phyloP scores from a whole-genome alignment of 2,888 invertebrate genomes.

The Anagyrus pseudococci region DNA sequence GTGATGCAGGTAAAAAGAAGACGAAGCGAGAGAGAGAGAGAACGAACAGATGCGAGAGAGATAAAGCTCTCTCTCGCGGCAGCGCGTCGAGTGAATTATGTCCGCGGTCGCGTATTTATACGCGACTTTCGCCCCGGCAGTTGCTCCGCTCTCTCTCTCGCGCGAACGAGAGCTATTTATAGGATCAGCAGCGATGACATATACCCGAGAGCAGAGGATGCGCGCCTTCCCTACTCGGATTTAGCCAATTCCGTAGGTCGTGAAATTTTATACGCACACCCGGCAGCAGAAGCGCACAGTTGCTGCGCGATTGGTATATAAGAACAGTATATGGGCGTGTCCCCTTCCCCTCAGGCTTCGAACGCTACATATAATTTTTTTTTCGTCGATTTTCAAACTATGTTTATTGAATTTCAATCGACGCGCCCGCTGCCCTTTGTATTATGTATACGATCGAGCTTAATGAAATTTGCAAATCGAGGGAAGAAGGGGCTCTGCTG shows the following conservation, averaged over 20 bases:
- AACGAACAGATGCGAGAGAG: not conserved
- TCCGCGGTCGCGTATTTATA: not conserved
- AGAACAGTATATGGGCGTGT: not conserved
- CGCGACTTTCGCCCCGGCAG: not conserved
- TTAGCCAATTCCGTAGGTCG: not conserved
- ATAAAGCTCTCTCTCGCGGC: too few species aligned
- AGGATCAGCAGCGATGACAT: not conserved
- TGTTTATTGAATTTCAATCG: too few species aligned
- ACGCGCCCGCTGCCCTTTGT: too few species aligned
- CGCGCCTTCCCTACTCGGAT: not conserved
- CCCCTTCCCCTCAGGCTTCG: not conserved
- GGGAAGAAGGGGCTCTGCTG: too few species aligned
- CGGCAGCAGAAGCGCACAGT: too few species aligned
- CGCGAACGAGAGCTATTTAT: not conserved
- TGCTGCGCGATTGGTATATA: too few species aligned
- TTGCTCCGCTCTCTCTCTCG: too few species aligned
- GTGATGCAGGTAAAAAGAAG: not conserved
- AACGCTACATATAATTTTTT: not conserved
- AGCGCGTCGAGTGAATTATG: not conserved
- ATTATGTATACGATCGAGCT: too few species aligned
- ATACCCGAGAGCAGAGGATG: not conserved
- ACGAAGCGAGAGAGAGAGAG: not conserved
- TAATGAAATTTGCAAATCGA: too few species aligned
- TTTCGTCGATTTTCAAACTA: not conserved
- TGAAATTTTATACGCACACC: too few species aligned